Percentiles rank a stretch among this genome's conserved stretches.
Conservation (phyloP, 2,113 vertebrate genomes). For the Stomatorhinus ivindoensis region DNA sequence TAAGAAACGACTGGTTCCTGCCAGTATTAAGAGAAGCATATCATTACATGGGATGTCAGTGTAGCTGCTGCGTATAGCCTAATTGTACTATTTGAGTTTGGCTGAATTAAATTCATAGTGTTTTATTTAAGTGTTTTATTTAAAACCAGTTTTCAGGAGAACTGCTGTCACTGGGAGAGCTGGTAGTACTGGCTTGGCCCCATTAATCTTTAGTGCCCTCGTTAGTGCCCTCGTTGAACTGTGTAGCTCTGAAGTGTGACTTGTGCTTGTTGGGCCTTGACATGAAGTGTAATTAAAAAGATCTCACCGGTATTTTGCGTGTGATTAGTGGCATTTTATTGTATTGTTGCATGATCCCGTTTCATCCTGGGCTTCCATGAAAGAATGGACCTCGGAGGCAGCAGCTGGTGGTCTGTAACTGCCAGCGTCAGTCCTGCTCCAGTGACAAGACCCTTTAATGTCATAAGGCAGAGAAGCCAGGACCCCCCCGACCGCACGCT, state of each 20-base stretch:
- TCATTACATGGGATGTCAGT: not conserved
- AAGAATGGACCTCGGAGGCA: not conserved
- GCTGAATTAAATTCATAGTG: not conserved
- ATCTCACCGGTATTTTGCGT: constrained; percentile 18
- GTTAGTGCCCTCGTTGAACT: not conserved
- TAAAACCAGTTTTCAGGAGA: not conserved
- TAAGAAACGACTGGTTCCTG: not conserved
- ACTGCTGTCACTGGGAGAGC: not conserved
- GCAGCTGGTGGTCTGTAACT: not conserved
- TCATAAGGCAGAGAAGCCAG: not conserved
- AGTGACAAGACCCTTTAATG: not conserved
- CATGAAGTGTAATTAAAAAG: constrained; percentile 12
- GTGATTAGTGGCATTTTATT: not conserved
- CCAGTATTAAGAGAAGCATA: not conserved
- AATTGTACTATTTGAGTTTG: not conserved
- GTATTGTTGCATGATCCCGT: not conserved
- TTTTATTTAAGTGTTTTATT: not conserved
- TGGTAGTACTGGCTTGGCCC: not conserved
- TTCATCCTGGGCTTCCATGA: not conserved
- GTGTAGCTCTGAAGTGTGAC: not conserved
- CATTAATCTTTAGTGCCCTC: constrained; percentile 8
- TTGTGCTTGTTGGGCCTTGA: not conserved
- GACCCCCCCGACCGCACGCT: not conserved
- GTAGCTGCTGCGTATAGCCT: not conserved
- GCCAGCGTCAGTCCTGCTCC: not conserved